These are phyloP conservation scores for Orthosia gothica DNA, from an alignment of 2,888 invertebrate species.

Conservation along the genomic window DNA sequence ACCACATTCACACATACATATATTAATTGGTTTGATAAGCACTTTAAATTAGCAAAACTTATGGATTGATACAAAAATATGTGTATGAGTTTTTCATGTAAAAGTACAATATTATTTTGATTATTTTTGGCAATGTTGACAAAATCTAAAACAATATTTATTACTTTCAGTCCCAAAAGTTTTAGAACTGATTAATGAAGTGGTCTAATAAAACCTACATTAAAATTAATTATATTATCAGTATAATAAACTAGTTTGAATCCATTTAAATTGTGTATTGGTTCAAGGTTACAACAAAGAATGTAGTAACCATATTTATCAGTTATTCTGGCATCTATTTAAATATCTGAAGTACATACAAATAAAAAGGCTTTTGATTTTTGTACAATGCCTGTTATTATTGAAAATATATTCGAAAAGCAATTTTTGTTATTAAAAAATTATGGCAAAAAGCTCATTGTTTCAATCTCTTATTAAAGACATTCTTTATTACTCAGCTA, in stretches of 20 bases:
- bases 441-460: slow-evolving; percentile 32
- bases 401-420: slow-evolving; percentile 25
- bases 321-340: slow-evolving; percentile 42
- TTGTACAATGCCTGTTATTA: slow-evolving; percentile 35
- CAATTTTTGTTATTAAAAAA: slow-evolving; percentile 24
- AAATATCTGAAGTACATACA: slow-evolving; percentile 32
- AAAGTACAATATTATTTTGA: slow-evolving; percentile 61
- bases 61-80: slow-evolving; percentile 56
- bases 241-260: slow-evolving; percentile 19
- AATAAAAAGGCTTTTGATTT: slow-evolving; percentile 24
- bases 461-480: slow-evolving; percentile 42
- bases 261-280: slow-evolving; percentile 34
- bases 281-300: slow-evolving; percentile 39
- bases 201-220: slow-evolving; percentile 41
- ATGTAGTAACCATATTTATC: slow-evolving; percentile 29
- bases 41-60: slow-evolving; percentile 63
- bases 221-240: slow-evolving; percentile 22
- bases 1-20: slow-evolving; percentile 55
- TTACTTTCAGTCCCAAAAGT: slow-evolving; percentile 42
- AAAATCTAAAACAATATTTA: slow-evolving; percentile 12
- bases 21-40: slow-evolving; percentile 73
- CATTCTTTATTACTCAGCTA: slow-evolving; percentile 39
- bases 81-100: slow-evolving; percentile 36
- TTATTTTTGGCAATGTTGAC: slow-evolving; percentile 15
- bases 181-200: slow-evolving; percentile 20